Evolutionary conservation across 2,888 invertebrate species (phyloP), one percentile per base, ranked within the genome.

Genomic region (Torymus aiolomorphi): DNA sequence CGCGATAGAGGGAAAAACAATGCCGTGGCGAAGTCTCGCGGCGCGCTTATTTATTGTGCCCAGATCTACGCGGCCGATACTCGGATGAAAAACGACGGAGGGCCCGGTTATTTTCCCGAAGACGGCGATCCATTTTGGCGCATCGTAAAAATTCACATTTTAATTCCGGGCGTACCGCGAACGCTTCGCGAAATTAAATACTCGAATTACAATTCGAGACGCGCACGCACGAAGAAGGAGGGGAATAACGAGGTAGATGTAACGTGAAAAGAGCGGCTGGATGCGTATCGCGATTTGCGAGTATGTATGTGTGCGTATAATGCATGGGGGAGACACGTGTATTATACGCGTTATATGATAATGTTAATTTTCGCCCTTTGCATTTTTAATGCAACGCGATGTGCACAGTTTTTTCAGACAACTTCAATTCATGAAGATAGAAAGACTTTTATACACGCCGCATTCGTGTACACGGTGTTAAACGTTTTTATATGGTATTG

Each of bases 61-160:
- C 66, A 66, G 76, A 42, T 42, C 42, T 42, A 42, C 8, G 8
- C 42, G 5, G 42, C 8, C 8, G 42, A 42, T 42, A 42, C 5
- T 42, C 8, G 42, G 42, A 42, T 42, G 42, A 42, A 42, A 42
- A 42, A 42, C 42, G 42, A 42, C 42, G 8, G 8, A 42, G 8
- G 42, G 31, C 59, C 62, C 56, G 12, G 14, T 71, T 70, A 51
- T 63, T 78, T 63, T 57, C 62, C 14, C 18, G 8, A 42, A 42
- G 42, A 42, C 69, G 61, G 49, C 31, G 62, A 80, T 72, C 67
- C 67, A 67, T 80, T 80, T 52, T 14, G 18, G 42, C 61, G 57
- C 80, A 14, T 67, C 71, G 72, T 72, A 80, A 76, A 80, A 76
- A 80, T 67, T 54, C 76, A 72, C 80, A 54, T 80, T 72, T 80